Base-by-base conservation (phyloP, 2,797 vertebrate genomes). In the Channallabes apus region DNA sequence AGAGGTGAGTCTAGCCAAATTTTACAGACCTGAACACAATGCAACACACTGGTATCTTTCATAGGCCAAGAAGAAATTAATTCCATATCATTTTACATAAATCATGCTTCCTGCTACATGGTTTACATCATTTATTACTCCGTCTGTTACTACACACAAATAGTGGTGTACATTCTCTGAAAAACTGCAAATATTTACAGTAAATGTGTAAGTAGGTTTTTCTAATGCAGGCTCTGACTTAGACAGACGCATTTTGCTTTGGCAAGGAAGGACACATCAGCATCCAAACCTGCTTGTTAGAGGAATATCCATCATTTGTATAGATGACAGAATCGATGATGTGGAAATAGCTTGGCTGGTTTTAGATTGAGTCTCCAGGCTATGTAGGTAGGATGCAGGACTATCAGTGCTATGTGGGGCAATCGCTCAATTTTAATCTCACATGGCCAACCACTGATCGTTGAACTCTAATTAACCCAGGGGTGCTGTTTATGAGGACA, bases 271-370 rank as follows among this genome's bases (percentile, higher is more conserved):
- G 81, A 87, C 75, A 87, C 88, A 93, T 92, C 87, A 88, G 89
- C 87, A 82, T 89, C 89, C 89, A 91, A 92, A 91, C 91, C 91
- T 86, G 93, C 93, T 94, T 87, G 91, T 95, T 94, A 91, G 92
- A 87, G 93, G 93, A 91, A 93, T 94, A 95, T 95, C 94, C 91
- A 94, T 96, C 94, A 95, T 94, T 93, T 91, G 93, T 94, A 92
- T 94, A 93, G 93, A 95, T 95, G 95, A 95, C 95, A 94, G 94
- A 96, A 96, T 96, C 95, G 91, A 96, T 96, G 94, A 91, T 90
- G 95, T 94, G 94, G 95, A 97, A 96, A 96, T 95, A 94, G 95
- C 93, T 92, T 89, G 86, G 93, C 93, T 89, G 89, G 90, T 93
- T 90, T 92, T 94, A 93, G 93, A 93, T 93, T 94, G 92, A 94